phyloP scores from a whole-genome alignment of 1,140 invertebrate genomes.

The Drosophila trapezifrons region DNA sequence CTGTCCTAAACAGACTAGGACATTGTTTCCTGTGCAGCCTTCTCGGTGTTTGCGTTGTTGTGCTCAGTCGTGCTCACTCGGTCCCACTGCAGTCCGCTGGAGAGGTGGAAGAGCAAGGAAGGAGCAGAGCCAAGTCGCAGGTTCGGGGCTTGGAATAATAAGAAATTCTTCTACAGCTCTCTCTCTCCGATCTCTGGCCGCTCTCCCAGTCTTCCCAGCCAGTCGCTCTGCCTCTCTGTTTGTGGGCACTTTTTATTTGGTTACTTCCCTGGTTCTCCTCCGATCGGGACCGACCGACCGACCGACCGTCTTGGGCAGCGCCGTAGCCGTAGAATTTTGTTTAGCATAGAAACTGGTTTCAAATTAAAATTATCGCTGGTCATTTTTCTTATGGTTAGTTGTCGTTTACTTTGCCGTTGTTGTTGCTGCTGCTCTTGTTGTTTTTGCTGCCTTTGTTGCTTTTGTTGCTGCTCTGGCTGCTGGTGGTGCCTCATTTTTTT shows the following conservation, averaged over 20 bases:
- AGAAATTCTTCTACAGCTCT: constrained; percentile 63
- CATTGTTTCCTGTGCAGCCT: constrained; percentile 20
- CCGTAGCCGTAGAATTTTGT: constrained; percentile 70
- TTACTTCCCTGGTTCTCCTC: constrained; percentile 52
- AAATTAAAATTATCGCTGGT: constrained; percentile 84
- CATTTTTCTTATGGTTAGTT: constrained; percentile 83
- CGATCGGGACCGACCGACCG: constrained; percentile 7
- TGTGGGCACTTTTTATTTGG: constrained; percentile 63
- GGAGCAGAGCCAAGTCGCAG: constrained; percentile 32
- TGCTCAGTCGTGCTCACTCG: constrained; percentile 53
- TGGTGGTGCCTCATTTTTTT: constrained; percentile 61
- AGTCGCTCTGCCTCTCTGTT: constrained; percentile 24
- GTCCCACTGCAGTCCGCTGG: constrained; percentile 26
- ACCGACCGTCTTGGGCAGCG: constrained; percentile 37
- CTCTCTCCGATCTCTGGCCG: constrained; percentile 2
- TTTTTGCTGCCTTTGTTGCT: constrained; percentile 1
- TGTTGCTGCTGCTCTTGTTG: constrained; percentile 17
- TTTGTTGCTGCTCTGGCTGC: constrained; percentile 14
- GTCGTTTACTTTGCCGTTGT: constrained; percentile 76
- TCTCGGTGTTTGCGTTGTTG: constrained; percentile 40
- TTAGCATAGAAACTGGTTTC: constrained; percentile 83
- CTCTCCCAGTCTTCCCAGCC: background rate
- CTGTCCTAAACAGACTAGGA: background rate
- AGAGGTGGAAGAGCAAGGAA: constrained; percentile 1
- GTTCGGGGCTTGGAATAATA: constrained; percentile 21